Percentiles rank a stretch among this genome's conserved stretches.
Evolutionary conservation across 2,888 invertebrate species (phyloP).

Genomic region (Melanotus villosus): DNA sequence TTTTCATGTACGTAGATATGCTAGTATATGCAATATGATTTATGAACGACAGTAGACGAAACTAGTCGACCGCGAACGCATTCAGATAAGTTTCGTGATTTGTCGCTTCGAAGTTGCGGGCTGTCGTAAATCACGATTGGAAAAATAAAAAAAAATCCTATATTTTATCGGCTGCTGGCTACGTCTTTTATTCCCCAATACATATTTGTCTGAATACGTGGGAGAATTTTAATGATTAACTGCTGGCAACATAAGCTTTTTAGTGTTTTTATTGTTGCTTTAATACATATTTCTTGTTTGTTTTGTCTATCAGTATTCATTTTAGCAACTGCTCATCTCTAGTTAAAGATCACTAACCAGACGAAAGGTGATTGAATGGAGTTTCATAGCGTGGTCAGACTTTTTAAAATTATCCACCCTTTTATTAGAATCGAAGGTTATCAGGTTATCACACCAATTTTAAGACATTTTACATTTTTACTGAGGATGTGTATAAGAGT

Average conservation of each 20-base stretch:
- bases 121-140: slow-evolving; percentile 22
- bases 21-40: slow-evolving; percentile 38
- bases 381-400: no score
- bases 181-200: slow-evolving; percentile 18
- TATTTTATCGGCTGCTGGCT: slow-evolving; percentile 17
- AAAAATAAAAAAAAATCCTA: slow-evolving; percentile 22
- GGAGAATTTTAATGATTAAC: slow-evolving; percentile 14
- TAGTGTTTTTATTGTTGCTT: neutral
- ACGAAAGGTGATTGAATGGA: no score
- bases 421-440: no score
- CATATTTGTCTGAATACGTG: slow-evolving; percentile 10
- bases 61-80: slow-evolving; percentile 47
- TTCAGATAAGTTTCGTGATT: slow-evolving; percentile 50
- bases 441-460: no score
- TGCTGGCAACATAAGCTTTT: slow-evolving; percentile 8
- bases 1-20: slow-evolving; percentile 22
- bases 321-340: no score
- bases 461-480: no score
- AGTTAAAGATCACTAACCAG: no score
- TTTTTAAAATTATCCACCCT: no score
- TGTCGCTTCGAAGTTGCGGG: slow-evolving; percentile 45
- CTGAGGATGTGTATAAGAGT: no score
- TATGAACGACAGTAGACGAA: slow-evolving; percentile 47
- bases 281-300: neutral
- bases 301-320: neutral